Evolutionary conservation across 30 jellyfish, hydroid and myxozoan genomes (phyloP), one percentile per base, ranked within the genome.

Genomic region (Rhopilema esculentum): DNA sequence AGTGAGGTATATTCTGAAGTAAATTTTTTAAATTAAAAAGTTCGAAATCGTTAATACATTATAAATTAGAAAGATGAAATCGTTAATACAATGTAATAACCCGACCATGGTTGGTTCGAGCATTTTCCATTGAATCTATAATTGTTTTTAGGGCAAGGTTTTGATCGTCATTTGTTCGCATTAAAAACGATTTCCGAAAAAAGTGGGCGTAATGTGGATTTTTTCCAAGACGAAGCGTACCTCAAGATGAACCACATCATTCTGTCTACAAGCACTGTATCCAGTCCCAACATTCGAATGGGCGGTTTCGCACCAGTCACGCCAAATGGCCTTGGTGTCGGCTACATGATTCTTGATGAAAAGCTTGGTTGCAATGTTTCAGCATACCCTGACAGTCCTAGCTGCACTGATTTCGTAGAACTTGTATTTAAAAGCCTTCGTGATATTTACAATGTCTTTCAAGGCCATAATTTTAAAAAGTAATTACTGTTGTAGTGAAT

Each of bases 231-330:
- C 80, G 90, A 80, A 20, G 97, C 97, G 24, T 95, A 95, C 89
- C 76, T 51, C 30, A 95, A 85, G 52, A 89, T 95, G 49, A 95
- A 95, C 86, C 97, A 91, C 67, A 86, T 89, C 48, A 87, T 95
- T 63, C 33, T 95, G 48, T 95, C 99, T 28, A 95, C 99, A 9
- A 95, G 99, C 70, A 95, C 99, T 16, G 99, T 95, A 17, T 79
- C 69, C 67, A 82, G 90, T 19, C 97, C 97, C 24, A 31, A 78
- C 62, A 80, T 95, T 27, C 63, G 86, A 63, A 53, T 86, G 83
- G 99, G 99, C 15, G 99, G 99, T n/a, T 95, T 95, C 77, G 99
- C 97, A 12, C 99, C 99, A n/a, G 98, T 90, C 53, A 80, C 84
- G 25, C 96, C 93, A 18, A 82, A 85, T 50, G 99, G 99, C 18